These are phyloP conservation scores for Vireo altiloquus DNA, from an alignment of 2,113 vertebrate species.

Conservation along the genomic window DNA sequence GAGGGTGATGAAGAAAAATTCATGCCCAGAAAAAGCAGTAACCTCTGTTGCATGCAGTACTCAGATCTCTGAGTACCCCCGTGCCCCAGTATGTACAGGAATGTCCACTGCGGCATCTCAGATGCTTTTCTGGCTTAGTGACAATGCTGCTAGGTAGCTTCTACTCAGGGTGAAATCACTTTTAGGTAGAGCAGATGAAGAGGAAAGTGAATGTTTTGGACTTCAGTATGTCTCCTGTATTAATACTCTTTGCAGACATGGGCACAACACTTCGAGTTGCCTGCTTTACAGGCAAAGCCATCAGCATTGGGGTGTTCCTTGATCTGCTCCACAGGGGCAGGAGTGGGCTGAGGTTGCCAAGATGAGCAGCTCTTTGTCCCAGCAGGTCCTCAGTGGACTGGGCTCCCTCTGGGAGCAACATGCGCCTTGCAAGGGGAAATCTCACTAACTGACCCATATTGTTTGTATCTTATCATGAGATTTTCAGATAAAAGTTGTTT, in stretches of 20 bases:
- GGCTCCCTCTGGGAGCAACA: not conserved
- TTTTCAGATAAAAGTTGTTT: not conserved
- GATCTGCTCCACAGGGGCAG: not conserved
- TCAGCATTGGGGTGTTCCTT: not conserved
- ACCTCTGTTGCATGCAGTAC: not conserved
- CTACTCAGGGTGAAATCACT: not conserved
- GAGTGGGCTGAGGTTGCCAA: not conserved
- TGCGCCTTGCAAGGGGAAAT: not conserved
- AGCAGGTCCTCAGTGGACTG: no score
- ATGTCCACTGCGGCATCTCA: not conserved
- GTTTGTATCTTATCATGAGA: not conserved
- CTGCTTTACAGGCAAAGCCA: not conserved
- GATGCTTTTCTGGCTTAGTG: not conserved
- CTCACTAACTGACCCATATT: not conserved
- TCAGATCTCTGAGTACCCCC: not conserved
- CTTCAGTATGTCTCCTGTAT: not conserved
- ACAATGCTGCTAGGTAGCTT: not conserved
- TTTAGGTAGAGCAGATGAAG: not conserved
- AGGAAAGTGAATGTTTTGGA: not conserved
- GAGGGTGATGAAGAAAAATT: not conserved
- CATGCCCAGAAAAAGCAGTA: not conserved
- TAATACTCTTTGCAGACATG: not conserved
- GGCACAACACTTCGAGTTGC: not conserved
- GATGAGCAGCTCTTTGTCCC: not conserved
- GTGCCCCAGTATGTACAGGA: fast-evolving